Percentiles rank a stretch among this genome's conserved stretches.
phyloP scores from a whole-genome alignment of 2,113 vertebrate species.

The Takifugu bimaculatus region DNA sequence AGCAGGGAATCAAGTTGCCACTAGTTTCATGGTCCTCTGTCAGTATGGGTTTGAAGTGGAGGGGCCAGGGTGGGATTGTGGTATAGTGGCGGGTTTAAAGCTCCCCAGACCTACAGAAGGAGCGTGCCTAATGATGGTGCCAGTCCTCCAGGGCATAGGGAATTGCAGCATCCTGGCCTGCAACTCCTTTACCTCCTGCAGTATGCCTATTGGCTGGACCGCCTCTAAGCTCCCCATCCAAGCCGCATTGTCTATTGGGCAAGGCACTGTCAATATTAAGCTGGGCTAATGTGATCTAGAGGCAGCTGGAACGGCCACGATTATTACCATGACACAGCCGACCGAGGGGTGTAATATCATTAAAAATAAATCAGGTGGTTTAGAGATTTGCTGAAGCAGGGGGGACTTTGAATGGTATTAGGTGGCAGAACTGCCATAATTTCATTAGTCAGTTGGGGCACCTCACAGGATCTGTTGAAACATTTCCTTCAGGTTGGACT shows the following conservation, averaged over 20 bases:
- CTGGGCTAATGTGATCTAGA: slow-evolving; percentile 81
- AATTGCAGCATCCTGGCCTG: slow-evolving; percentile 70
- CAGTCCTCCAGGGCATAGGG: slow-evolving; percentile 77
- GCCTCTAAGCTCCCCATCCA: slow-evolving; percentile 72
- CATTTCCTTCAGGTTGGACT: slow-evolving; percentile 68
- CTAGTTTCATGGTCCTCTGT: slow-evolving; percentile 68
- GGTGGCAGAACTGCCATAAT: slow-evolving; percentile 73
- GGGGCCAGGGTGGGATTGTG: slow-evolving; percentile 47
- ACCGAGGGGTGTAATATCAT: slow-evolving; percentile 81
- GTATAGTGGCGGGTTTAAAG: slow-evolving; percentile 54
- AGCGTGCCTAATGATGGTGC: slow-evolving; percentile 69
- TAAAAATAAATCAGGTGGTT: slow-evolving; percentile 84
- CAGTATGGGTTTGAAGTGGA: slow-evolving; percentile 61
- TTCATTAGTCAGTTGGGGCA: slow-evolving; percentile 76
- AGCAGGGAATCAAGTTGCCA: slow-evolving; percentile 68
- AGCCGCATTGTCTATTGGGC: slow-evolving; percentile 74
- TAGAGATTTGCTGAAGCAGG: slow-evolving; percentile 75
- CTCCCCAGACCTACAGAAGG: slow-evolving; percentile 55
- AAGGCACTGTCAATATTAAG: slow-evolving; percentile 80
- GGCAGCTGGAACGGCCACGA: slow-evolving; percentile 79
- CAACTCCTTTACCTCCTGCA: slow-evolving; percentile 68
- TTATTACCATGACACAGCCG: slow-evolving; percentile 83
- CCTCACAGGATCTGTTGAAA: slow-evolving; percentile 73
- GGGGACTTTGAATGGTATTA: slow-evolving; percentile 73
- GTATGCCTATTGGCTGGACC: slow-evolving; percentile 72